Conservation (phyloP, 2,888 invertebrate genomes). For the Nysson spinosus region DNA sequence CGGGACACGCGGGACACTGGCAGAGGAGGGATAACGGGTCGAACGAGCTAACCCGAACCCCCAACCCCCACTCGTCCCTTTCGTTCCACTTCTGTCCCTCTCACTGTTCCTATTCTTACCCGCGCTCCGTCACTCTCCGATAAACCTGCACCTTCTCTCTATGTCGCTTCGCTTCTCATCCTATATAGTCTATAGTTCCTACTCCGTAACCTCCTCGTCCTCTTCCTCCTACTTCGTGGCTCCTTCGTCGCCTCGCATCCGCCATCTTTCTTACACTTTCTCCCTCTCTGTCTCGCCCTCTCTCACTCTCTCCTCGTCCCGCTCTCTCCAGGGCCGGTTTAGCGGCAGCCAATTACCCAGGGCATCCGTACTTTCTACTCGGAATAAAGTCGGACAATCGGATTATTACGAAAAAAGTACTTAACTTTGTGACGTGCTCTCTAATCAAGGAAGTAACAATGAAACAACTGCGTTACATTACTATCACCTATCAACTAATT, state of each 20-base stretch:
- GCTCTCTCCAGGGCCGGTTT: conserved; percentile 59
- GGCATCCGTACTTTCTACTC: conserved; percentile 59
- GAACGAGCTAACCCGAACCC: conserved; percentile 77
- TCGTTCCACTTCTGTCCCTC: conserved; percentile 23
- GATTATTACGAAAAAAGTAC: conserved; percentile 60
- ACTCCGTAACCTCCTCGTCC: conserved; percentile 25
- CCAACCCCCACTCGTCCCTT: conserved; percentile 57
- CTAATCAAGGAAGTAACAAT: conserved; percentile 57
- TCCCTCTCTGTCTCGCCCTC: conserved; percentile 34
- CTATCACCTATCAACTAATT: conserved; percentile 16
- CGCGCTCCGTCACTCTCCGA: too few species aligned
- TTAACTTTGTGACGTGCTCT: conserved; percentile 42
- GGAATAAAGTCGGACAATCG: conserved; percentile 60
- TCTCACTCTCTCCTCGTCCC: conserved; percentile 23
- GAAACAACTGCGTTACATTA: conserved; percentile 38
- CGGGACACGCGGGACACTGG: conserved; percentile 48
- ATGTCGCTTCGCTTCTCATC: conserved; percentile 1
- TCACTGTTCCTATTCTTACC: conserved; percentile 23
- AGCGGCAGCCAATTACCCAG: conserved; percentile 57
- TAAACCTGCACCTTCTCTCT: too few species aligned
- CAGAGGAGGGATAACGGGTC: conserved; percentile 76
- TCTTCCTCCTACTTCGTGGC: conserved; percentile 39
- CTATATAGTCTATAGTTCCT: background rate
- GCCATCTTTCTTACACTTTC: conserved; percentile 51
- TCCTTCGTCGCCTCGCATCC: conserved; percentile 34